Evolutionary conservation across 2,113 vertebrate genomes (phyloP).

Genomic region (Eptesicus fuscus): DNA sequence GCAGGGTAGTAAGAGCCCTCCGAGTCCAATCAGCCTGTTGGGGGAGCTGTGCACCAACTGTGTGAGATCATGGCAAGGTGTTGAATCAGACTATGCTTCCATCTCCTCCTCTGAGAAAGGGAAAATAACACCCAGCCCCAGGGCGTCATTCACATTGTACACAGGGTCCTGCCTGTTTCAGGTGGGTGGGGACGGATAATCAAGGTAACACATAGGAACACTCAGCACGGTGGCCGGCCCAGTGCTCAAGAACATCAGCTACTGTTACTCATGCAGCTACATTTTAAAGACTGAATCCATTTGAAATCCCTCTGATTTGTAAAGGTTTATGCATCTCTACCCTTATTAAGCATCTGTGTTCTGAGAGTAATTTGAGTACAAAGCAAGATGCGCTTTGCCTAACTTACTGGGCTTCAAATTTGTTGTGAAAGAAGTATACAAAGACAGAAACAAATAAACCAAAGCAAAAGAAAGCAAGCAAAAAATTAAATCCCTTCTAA

Average conservation of each 20-base stretch:
- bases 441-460: not conserved
- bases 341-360: not conserved
- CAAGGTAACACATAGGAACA: not conserved
- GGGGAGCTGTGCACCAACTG: not conserved
- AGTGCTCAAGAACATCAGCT: not conserved
- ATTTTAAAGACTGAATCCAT: not conserved
- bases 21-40: not conserved
- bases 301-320: not conserved
- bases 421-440: not conserved
- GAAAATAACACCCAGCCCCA: not conserved
- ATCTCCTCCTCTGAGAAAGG: not conserved
- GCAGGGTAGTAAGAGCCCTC: not conserved
- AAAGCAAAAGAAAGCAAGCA: conserved; percentile 17
- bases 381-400: not conserved
- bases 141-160: not conserved
- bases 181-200: not conserved
- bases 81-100: not conserved
- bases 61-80: not conserved
- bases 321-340: not conserved
- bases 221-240: not conserved
- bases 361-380: not conserved
- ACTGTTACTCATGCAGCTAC: not conserved
- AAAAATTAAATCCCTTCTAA: not conserved
- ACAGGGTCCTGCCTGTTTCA: not conserved
- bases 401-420: not conserved